A percentile compares a stretch with the other conserved stretches of the same genome.
These are phyloP conservation scores for Andrena trimmerana DNA, from an alignment of 2,888 invertebrate genomes.

Conservation along the genomic window DNA sequence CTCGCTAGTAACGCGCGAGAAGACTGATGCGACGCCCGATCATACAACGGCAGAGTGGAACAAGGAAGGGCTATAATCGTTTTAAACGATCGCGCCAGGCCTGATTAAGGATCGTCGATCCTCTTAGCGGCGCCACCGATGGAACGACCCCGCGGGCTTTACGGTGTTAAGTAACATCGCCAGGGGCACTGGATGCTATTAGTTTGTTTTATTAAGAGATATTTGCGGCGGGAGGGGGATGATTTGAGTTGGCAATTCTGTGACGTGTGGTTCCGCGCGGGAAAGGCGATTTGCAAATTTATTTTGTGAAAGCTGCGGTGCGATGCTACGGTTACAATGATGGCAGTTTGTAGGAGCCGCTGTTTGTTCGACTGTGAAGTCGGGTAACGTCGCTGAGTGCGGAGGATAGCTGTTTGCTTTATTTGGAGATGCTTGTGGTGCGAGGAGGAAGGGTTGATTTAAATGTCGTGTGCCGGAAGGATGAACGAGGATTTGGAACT, in stretches of 20 bases:
- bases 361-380: conserved; percentile 7
- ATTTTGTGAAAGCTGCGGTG: no score
- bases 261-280: no score
- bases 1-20: conserved; percentile 41
- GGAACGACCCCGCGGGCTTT: conserved; percentile 50
- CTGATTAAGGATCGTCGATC: conserved; percentile 64
- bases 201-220: conserved; percentile 40
- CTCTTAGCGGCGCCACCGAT: conserved; percentile 57
- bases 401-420: conserved; percentile 39
- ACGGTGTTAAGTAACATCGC: conserved; percentile 36
- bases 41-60: conserved; percentile 26
- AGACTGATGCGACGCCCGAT: conserved; percentile 38
- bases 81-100: conserved; percentile 62
- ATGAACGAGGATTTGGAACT: not conserved
- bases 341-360: no score
- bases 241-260: no score
- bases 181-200: conserved; percentile 15
- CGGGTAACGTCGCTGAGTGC: conserved; percentile 8
- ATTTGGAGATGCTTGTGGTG: not conserved
- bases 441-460: not conserved
- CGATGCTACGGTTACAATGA: no score
- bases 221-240: not conserved
- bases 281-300: no score
- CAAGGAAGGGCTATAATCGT: conserved; percentile 64
- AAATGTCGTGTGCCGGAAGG: not conserved